Conservation (phyloP, 2,113 vertebrate genomes). For the Rhinoderma darwinii region DNA sequence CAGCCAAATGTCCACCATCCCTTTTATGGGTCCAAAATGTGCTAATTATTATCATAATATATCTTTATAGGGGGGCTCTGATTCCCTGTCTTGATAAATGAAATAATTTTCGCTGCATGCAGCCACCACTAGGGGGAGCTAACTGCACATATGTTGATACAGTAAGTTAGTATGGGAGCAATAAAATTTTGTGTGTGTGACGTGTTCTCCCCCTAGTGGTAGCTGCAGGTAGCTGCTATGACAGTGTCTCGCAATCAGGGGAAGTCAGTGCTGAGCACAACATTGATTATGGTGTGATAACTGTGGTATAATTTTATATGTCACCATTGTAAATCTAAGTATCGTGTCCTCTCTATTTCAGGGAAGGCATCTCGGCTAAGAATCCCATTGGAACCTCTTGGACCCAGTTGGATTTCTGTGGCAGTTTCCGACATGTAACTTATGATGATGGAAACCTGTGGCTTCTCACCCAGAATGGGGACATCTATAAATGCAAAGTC, state of each 20-base stretch:
- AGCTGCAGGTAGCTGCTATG: not conserved
- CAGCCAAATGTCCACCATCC: no score
- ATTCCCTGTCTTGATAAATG: no score
- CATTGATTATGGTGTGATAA: not conserved
- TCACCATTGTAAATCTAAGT: not conserved
- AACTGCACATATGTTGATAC: no score
- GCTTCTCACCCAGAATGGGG: not conserved
- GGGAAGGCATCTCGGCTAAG: not conserved
- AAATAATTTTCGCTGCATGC: no score
- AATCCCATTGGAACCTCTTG: not conserved
- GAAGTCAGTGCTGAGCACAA: not conserved
- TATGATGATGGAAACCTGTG: constrained; percentile 6
- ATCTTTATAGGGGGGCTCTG: not conserved
- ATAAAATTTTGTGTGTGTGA: no score
- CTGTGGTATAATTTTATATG: not conserved
- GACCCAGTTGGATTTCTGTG: not conserved
- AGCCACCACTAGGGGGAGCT: no score
- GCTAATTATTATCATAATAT: not conserved
- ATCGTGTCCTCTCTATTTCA: not conserved
- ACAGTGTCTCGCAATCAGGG: not conserved
- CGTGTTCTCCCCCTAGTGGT: not conserved
- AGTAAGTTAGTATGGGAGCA: no score
- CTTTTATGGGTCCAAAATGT: not conserved
- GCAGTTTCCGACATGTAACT: not conserved
- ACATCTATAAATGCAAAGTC: constrained; percentile 7